A percentile compares a stretch with the other conserved stretches of the same genome.
These are phyloP conservation scores for Cephalopholis sonnerati DNA, from an alignment of 2,113 vertebrate genomes.

Conservation along the genomic window DNA sequence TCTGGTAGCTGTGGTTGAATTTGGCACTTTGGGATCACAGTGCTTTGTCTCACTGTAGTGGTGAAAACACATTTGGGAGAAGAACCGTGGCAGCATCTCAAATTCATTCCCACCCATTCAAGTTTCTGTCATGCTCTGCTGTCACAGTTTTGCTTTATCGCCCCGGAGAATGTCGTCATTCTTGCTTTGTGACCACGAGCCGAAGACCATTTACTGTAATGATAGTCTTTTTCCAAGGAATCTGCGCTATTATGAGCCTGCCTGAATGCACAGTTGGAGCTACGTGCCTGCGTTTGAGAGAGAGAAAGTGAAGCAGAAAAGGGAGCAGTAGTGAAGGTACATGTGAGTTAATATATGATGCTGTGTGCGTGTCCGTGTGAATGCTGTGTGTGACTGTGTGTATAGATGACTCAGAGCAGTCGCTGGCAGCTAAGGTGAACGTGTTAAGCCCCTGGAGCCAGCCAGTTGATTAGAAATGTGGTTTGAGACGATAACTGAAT, in stretches of 20 bases:
- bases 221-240: constrained; percentile 27
- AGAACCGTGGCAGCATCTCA: constrained; percentile 16
- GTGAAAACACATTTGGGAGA: background rate
- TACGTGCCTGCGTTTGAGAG: background rate
- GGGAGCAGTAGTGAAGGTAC: background rate
- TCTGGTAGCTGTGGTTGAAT: constrained; percentile 12
- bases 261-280: constrained; percentile 13
- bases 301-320: background rate
- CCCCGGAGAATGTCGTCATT: constrained; percentile 30
- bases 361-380: background rate
- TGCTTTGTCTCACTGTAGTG: constrained; percentile 9
- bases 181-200: constrained; percentile 24
- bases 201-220: constrained; percentile 36
- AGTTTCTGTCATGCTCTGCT: background rate
- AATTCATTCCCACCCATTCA: constrained; percentile 8
- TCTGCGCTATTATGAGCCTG: constrained; percentile 25
- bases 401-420: constrained; percentile 54
- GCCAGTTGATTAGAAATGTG: constrained; percentile 67
- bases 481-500: constrained; percentile 61
- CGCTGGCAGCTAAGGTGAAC: constrained; percentile 56
- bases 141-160: constrained; percentile 8
- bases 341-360: background rate
- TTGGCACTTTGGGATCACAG: constrained; percentile 3
- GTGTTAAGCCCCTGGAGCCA: constrained; percentile 54
- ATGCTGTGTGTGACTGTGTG: constrained; percentile 11